Evolutionary conservation across 1,140 invertebrate species (phyloP).

Genomic region (Halictus rubicundus): DNA sequence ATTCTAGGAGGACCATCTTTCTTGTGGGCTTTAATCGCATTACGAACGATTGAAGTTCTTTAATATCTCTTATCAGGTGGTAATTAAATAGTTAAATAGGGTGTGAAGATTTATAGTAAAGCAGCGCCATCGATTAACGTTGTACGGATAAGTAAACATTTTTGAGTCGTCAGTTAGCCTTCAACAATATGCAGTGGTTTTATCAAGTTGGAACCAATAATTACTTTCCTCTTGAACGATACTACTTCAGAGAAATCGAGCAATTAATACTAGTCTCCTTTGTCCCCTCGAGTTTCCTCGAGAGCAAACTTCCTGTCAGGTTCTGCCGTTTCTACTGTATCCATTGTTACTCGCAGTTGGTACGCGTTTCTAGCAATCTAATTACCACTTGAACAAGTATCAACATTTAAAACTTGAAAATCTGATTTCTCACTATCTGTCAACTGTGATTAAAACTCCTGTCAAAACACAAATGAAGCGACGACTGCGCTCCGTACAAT

Average conservation of each 20-base stretch:
- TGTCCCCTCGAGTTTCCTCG: constrained; percentile 55
- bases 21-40: too few relatives aligned
- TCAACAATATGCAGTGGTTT: constrained; percentile 51
- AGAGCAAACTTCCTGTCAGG: constrained; percentile 55
- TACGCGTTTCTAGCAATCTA: constrained; percentile 43
- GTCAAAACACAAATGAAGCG: too few relatives aligned
- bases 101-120: too few relatives aligned
- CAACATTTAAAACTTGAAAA: constrained; percentile 29
- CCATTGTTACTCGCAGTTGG: constrained; percentile 51
- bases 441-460: background rate
- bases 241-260: constrained; percentile 58
- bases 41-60: too few relatives aligned
- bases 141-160: constrained; percentile 44
- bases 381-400: constrained; percentile 31
- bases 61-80: too few relatives aligned
- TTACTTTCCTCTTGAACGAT: constrained; percentile 57
- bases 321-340: constrained; percentile 42
- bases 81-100: too few relatives aligned
- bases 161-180: constrained; percentile 45
- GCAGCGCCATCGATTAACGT: constrained; percentile 20
- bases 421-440: background rate
- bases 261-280: constrained; percentile 62
- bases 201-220: constrained; percentile 60
- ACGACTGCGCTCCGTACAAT: too few relatives aligned
- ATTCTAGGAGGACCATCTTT: too few relatives aligned